A percentile compares a stretch with the other conserved stretches of the same genome.
Conservation (phyloP, 2,888 invertebrate species). For the Limnephilus marmoratus region DNA sequence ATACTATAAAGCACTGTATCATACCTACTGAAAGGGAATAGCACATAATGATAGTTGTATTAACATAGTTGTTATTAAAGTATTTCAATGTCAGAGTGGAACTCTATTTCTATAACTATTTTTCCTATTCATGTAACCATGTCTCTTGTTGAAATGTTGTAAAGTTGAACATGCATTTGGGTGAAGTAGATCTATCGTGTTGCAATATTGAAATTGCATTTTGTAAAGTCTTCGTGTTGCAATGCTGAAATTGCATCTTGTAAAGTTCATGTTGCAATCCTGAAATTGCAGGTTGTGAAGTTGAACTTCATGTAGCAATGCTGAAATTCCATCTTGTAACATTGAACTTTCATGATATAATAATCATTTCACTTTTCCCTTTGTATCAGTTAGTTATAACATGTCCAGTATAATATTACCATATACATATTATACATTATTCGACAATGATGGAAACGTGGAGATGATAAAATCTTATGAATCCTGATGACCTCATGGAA, state of each 20-base stretch:
- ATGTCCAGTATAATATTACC: constrained; percentile 14
- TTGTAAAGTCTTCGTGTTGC: not conserved
- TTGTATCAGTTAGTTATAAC: not conserved
- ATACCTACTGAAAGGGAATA: constrained; percentile 10
- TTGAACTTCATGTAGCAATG: not conserved
- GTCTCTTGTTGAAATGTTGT: constrained; percentile 35
- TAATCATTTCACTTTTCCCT: not conserved
- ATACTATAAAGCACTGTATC: constrained; percentile 30
- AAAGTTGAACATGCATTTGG: not conserved
- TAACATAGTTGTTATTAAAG: constrained; percentile 24
- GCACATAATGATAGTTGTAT: constrained; percentile 39
- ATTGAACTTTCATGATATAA: not conserved
- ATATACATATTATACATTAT: not conserved
- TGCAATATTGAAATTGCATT: not conserved
- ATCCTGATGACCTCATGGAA: constrained; percentile 49
- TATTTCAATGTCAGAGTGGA: constrained; percentile 42
- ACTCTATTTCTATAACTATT: constrained; percentile 57
- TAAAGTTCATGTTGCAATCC: not conserved
- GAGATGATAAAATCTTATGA: constrained; percentile 57
- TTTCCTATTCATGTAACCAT: constrained; percentile 39
- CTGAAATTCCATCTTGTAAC: not conserved
- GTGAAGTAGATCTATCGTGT: not conserved
- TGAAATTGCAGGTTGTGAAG: not conserved
- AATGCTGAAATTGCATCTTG: not conserved
- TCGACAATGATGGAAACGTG: constrained; percentile 5